Base-by-base conservation (phyloP, 2,888 invertebrate species). In the Thereva nobilitata region DNA sequence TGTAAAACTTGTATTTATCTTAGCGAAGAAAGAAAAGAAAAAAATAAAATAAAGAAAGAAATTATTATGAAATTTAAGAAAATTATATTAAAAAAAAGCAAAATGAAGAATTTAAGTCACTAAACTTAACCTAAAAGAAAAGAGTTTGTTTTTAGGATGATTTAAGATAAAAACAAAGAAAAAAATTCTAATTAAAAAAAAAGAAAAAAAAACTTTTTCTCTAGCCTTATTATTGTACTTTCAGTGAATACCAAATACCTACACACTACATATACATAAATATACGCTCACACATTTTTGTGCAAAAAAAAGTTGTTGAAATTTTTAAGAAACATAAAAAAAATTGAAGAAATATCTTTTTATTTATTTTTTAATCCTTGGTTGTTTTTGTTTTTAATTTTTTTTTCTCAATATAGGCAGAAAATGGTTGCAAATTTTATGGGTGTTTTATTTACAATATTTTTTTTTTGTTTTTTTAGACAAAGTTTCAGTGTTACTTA, bases 241-340 rank as follows among this genome's bases (percentile, higher is more conserved):
- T 61, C 61, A 61, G 61, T 61, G 61, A 50, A 61, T 61, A 61
- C 61, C 61, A 61, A 61, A 61, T 59, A 61, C 50, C 45, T 50
- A 40, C 38, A 61, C 50, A 50, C 23, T 23, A 23, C 23, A 23
- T 23, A 23, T 23, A 23, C 50, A 50, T 23, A 50, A 50, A 50
- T 50, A 50, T 50, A 50, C 50, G 34, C 50, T 50, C 50, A 50
- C 50, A 50, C 50, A 50, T 50, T 23, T 50, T 34, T 35, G 35
- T 23, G 23, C 23, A 23, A 23, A 23, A 23, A 23, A 23, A 23
- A 23, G 23, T 23, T 23, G 23, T 23, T 23, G 23, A 23, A 23
- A 23, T 23, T 23, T 23, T 23, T 23, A 23, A 23, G 23, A 23
- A 23, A 23, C 23, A 23, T 23, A 23, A 23, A 23, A 23, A 23